Percentiles rank a stretch among this genome's conserved stretches.
Evolutionary conservation across 2,113 vertebrate species (phyloP).

Genomic region (Elaphurus davidianus): DNA sequence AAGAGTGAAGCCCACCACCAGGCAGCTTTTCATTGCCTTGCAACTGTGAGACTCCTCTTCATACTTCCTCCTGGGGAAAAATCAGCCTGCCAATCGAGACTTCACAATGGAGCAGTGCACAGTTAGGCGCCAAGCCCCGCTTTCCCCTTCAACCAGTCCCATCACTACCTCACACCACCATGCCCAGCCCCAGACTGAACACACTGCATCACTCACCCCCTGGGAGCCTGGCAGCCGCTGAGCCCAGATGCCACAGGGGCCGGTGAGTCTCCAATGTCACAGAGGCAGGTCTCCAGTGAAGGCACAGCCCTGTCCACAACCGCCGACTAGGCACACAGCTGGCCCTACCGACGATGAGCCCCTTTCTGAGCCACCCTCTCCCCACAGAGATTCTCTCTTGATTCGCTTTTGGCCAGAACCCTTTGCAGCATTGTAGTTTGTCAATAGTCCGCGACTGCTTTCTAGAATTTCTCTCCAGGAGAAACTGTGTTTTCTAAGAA

Average conservation of each 20-base stretch:
- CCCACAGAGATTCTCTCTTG: constrained; percentile 57
- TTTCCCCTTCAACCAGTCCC: neutral
- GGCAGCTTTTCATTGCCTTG: constrained; percentile 48
- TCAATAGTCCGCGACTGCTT: constrained; percentile 67
- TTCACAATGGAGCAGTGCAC: constrained; percentile 44
- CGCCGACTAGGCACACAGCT: constrained; percentile 11
- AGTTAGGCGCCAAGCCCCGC: neutral
- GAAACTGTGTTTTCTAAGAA: constrained; percentile 72
- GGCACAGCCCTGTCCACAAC: neutral
- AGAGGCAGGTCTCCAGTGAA: constrained; percentile 32
- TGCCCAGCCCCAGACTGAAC: constrained; percentile 54
- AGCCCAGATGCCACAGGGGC: constrained; percentile 42
- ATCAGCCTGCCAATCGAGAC: constrained; percentile 37
- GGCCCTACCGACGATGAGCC: constrained; percentile 3
- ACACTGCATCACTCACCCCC: constrained; percentile 70
- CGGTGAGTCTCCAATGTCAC: constrained; percentile 66
- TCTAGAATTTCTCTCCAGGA: constrained; percentile 76
- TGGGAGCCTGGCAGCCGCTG: constrained; percentile 56
- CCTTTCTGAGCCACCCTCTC: constrained; percentile 56
- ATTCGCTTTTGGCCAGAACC: constrained; percentile 65
- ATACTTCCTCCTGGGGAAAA: constrained; percentile 35
- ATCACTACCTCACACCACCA: neutral
- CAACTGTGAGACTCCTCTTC: constrained; percentile 45
- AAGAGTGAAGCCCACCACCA: constrained; percentile 8
- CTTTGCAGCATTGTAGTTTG: constrained; percentile 67